Base-by-base conservation (phyloP, 1,140 invertebrate genomes). In the Pseudomyrmex cubaensis region DNA sequence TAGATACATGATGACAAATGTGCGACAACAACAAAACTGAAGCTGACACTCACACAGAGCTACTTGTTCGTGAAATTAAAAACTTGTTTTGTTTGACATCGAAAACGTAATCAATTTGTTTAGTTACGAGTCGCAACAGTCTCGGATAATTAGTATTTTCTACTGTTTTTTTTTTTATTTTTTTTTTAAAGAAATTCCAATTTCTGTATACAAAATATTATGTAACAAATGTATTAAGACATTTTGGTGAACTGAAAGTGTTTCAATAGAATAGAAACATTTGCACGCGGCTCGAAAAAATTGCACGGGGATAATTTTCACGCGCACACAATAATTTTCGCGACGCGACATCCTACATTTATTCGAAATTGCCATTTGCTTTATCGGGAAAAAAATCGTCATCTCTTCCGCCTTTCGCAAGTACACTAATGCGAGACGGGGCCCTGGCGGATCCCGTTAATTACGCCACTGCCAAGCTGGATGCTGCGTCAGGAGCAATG, bases 401-500 rank as follows among this genome's bases (percentile, higher is more conserved):
- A 35, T 9, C 8, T 2, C 8, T 75, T 15, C 61, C 61, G 25
- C 22, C 1, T 1, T 50, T 44, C 3, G 10, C 50, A 3, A 62
- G 0, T 7, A 50, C 13, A n/a, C 8, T 48, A 50, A 59, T 44
- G 35, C 35, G 35, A 35, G 35, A 0, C n/a, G 2, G 48, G 66
- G 13, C 35, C n/a, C 48, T 22, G 20, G 2, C 12, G 44, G 22
- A 4, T 13, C 25, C 59, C 54, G 12, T 61, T 59, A 20, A n/a
- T 52, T 85, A 88, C 86, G 86, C 86, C 83, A 87, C 56, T 88
- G 87, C 1, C 73, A 67, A 67, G 69, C 72, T 85, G 88, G 88
- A 90, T 89, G 87, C 87, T 89, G 88, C 85, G 85, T 85, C 85
- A 89, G 83, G 83, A 90, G 88, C 88, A 90, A 90, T 90, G 88